These are phyloP conservation scores for Heterodera filipjevi DNA, from an alignment of 2,888 invertebrate genomes.

Conservation along the genomic window DNA sequence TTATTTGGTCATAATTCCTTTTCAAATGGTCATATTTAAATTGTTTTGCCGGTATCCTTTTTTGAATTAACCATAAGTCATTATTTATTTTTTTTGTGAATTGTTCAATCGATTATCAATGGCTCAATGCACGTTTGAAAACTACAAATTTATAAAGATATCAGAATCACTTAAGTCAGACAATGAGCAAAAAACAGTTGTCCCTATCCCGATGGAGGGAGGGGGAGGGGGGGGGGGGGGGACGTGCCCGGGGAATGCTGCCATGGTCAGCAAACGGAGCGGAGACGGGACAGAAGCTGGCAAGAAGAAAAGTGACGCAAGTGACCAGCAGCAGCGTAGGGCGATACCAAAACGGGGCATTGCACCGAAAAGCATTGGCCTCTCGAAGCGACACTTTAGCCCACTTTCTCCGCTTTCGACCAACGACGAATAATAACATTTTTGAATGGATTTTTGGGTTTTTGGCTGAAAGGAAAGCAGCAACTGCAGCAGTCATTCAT, in stretches of 20 bases:
- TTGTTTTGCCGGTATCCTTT: no score
- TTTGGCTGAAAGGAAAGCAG: background rate
- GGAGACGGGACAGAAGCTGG: background rate
- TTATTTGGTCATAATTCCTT: no score
- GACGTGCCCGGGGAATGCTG: constrained; percentile 8
- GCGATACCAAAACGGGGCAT: background rate
- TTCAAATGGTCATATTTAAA: no score
- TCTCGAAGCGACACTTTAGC: background rate
- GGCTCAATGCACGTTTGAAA: no score
- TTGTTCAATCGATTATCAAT: no score
- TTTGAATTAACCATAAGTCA: no score
- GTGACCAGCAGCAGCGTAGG: background rate
- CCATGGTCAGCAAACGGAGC: constrained; percentile 15
- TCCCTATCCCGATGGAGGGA: no score
- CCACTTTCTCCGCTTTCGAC: background rate
- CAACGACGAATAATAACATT: background rate
- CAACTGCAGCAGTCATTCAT: background rate
- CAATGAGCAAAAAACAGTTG: no score
- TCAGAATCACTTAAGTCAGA: no score
- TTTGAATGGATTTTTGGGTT: background rate
- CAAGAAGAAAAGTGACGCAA: background rate
- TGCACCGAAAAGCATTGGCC: background rate
- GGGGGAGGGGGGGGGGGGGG: background rate
- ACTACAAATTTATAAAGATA: no score
- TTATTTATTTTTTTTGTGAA: no score